Conservation (phyloP, 2,797 vertebrate genomes). For the Syndactyla subalaris region DNA sequence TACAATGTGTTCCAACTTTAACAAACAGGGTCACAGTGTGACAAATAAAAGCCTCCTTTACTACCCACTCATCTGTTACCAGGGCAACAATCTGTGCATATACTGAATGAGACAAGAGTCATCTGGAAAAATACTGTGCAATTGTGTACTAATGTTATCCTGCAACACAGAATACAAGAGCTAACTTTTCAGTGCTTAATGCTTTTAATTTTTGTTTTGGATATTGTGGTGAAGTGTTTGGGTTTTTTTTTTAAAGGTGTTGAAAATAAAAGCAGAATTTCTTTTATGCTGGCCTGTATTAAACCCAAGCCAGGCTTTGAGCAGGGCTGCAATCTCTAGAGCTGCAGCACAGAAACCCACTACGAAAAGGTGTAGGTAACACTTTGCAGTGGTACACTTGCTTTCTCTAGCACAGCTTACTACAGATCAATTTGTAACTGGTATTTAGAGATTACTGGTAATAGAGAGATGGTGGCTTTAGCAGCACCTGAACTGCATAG, state of each 20-base stretch:
- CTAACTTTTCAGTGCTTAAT: neutral
- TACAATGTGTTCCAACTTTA: neutral
- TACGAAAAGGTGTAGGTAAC: neutral
- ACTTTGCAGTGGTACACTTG: neutral
- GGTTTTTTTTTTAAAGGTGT: neutral
- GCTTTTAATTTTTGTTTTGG: neutral
- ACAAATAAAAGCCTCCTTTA: conserved; percentile 25
- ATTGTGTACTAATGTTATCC: neutral
- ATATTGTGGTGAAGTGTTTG: neutral
- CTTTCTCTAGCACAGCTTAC: neutral
- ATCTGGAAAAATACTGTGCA: neutral
- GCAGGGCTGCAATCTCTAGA: neutral
- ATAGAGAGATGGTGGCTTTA: neutral
- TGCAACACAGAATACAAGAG: neutral
- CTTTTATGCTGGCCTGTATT: neutral
- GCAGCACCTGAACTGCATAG: neutral
- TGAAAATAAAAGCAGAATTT: neutral
- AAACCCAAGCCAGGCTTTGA: neutral
- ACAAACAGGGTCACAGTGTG: neutral
- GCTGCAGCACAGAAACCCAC: neutral
- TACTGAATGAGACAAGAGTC: neutral
- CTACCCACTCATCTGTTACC: neutral
- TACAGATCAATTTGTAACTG: neutral
- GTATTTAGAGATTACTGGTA: neutral
- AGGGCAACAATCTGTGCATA: neutral